Evolutionary conservation across 1,140 invertebrate species (phyloP), one percentile per base, ranked within the genome.

Genomic region (Helicoverpa zea): DNA sequence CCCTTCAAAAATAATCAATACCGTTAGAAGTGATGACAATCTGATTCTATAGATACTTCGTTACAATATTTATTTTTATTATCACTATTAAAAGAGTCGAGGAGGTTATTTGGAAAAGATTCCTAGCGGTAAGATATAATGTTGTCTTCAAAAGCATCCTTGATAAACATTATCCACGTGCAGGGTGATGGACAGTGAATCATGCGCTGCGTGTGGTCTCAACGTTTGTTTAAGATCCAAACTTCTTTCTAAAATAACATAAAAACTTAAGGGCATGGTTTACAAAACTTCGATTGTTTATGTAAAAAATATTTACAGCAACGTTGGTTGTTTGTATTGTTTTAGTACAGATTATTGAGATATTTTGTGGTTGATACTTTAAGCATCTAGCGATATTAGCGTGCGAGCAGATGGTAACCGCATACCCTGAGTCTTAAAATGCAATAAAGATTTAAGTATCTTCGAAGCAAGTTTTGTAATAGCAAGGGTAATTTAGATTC

Each of bases 171-270:
- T 77, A 54, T 43, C 61, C 61, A 77, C 61, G 59, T 77, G 59
- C 30, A 75, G 54, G 35, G 43, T 64, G 75, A 77, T 66, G 75
- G 75, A 77, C 59, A 77, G 61, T 81, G 79, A 83, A 52, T 80
- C 73, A 83, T 47, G 52, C 68, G 68, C 49, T 18, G 82, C 80
- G 82, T 84, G 82, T 84, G 82, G 82, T 75, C 82, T 54, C 49
- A 66, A 11, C 76, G 80, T 84, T 84, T 84, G 82, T 79, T 81
- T 79, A 70, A 68, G n/a, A 77, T 47, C 75, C 54, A 66, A 81
- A 84, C 75, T 73, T 73, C 56, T 83, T 80, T 70, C 70, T 59
- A 73, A 77, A 84, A 81, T 78, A 81, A 73, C 79, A 81, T 79
- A 82, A 81, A 83, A 63, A 51, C 11, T 64, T 58, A 49, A 59